Evolutionary conservation across 1,140 invertebrate species (phyloP), one percentile per base, ranked within the genome.

Genomic region (Stegodyphus dumicola): DNA sequence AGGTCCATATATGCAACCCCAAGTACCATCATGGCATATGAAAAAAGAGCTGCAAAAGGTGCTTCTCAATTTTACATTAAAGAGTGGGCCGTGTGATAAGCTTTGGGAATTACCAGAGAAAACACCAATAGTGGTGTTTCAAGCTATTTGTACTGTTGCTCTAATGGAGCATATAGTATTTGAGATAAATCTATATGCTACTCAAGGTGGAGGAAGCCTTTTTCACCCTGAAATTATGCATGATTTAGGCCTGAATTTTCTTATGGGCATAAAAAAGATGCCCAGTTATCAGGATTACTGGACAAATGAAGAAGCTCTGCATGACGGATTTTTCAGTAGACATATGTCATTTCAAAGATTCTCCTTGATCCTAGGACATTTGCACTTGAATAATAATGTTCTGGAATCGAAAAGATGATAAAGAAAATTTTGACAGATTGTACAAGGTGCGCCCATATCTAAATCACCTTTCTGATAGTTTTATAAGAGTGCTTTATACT

Each of bases 141-240:
- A 7, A 67, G 17, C 6, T n/a, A 7, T 67, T 9, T 67, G 3
- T 67, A 2, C 11, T 18, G 7, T 67, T 67, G 7, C 17, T 7
- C 65, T 67, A n/a, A 67, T 67, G 65, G 65, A 67, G 13, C 65
- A 67, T 17, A 67, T 67, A 67, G 65, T 67, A 2, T 67, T 67
- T 18, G 7, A 17, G 17, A 67, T 6, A 13, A 67, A 67, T n/a
- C n/a, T 13, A n/a, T 67, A n/a, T 18, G 13, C 15, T 15, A 67
- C 65, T 15, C 11, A 67, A 18, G 7, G 13, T 7, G 65, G 11
- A n/a, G n/a, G 7, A 67, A 67, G 17, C 2, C 70, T 13, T 73
- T 48, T 73, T 51, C 11, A 9, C 70, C 70, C 18, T 51, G 70
- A 5, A 18, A 17, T 67, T 67, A 7, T 15, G 7, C 7, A n/a